Base-by-base conservation (phyloP, 1,140 invertebrate species). In the Drosophila pseudoananassae region DNA sequence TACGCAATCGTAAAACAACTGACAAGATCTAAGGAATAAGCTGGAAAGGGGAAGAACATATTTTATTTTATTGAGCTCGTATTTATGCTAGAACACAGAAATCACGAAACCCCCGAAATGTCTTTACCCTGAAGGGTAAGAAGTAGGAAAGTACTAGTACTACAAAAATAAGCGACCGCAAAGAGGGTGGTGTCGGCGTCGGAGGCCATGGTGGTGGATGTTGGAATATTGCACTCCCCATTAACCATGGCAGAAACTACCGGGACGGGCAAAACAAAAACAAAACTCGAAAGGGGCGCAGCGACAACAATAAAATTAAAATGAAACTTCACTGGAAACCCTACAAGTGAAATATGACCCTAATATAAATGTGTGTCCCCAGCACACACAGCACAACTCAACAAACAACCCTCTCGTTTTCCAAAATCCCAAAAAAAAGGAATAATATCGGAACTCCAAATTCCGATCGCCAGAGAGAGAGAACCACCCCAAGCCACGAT, bases 331-430 rank as follows among this genome's bases (percentile, higher is more conserved):
- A 71, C 73, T 90, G 87, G 87, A 90, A 90, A 87, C 87, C 87
- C 76, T 90, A 87, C 82, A 90, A 88, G 81, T 90, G 87, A 90
- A 90, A 90, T 90, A 90, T 90, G 87, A 90, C 87, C 87, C 88
- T 90, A 90, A 90, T 90, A 90, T 83, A 90, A 90, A 80, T 87
- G 78, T 77, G 73, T 69, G 53, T 61, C 52, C 33, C 64, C 65
- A 56, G 20, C 45, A 6, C 6, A 3, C 12, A 23, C 7, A 15
- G 20, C 27, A 50, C 49, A 27, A 27, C 46, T 29, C 58, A n/a
- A 52, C 49, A 57, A 57, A 51, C 56, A 63, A 73, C 40, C 74
- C 56, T 50, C 46, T 51, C 46, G 31, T 51, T 14, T 15, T 27
- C 43, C 43, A 33, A 57, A 57, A 56, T 56, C 38, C 45, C 31